Conservation (phyloP, 2,888 invertebrate genomes). For the Phyllotreta cruciferae region DNA sequence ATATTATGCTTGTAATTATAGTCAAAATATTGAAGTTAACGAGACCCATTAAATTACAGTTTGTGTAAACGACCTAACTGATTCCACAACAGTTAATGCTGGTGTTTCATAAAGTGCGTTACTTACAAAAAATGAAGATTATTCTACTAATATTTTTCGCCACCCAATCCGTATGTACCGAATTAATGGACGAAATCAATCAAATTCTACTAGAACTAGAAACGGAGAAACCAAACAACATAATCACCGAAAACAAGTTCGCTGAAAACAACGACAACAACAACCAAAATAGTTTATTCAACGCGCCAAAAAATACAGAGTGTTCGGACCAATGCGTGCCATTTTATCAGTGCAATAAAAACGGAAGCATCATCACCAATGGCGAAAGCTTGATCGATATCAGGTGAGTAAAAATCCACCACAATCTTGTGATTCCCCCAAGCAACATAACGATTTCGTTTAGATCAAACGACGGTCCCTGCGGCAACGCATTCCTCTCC, state of each 20-base stretch:
- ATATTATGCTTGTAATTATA: no score
- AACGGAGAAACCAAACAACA: not conserved
- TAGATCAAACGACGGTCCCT: constrained; percentile 37
- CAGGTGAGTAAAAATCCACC: constrained; percentile 60
- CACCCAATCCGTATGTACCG: no score
- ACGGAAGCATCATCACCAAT: constrained; percentile 65
- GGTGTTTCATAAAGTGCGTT: no score
- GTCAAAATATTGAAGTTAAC: no score
- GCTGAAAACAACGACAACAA: not conserved
- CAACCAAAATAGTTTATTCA: not conserved
- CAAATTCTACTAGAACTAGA: no score
- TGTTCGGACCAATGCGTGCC: constrained; percentile 16
- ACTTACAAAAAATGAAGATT: no score
- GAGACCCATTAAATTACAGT: no score
- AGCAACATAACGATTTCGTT: not conserved
- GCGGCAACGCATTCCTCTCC: constrained; percentile 64
- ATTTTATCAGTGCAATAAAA: constrained; percentile 14
- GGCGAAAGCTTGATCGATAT: constrained; percentile 80
- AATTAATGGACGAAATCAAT: no score
- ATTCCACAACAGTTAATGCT: no score
- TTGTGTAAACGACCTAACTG: no score
- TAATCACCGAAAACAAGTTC: no score
- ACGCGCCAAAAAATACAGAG: not conserved
- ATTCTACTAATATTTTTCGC: no score
- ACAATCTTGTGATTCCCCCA: not conserved